Base-by-base conservation (phyloP, 2,888 invertebrate species). In the Eumerus sabulonum region DNA sequence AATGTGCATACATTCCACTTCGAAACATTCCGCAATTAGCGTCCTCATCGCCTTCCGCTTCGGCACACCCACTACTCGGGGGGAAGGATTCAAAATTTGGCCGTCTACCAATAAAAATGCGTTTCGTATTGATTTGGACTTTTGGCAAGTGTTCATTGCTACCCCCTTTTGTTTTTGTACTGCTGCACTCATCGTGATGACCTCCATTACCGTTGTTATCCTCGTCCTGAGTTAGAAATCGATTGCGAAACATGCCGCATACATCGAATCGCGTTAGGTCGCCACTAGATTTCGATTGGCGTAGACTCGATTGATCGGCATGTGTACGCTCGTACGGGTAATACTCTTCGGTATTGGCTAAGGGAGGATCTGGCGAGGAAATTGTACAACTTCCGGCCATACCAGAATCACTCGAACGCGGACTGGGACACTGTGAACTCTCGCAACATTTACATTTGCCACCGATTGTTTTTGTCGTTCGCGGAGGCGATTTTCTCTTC, bases 1-100 rank as follows among this genome's bases (percentile, higher is more conserved):
- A 96, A 90, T 96, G 96, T 82, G 95, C 96, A 89, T 96, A 96
- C 89, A 96, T 91, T 85, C 95, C 95, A 53, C 95, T 95, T 74
- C 93, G 94, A 89, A 93, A 96, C 86, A 93, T 82, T 79, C 82
- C 82, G 14, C 62, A 66, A 51, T 67, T 76, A 5, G 17, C 53
- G 45, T 82, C 79, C 27, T 85, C 45, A 2, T 67, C 50, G 36
- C 40, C 40, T 5, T 48, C 63, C 7, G 81, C 82, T 0, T 67
- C 70, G 53, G 79, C 64, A 18, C 51, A 51, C 1, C 56, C 51
- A 38, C 59, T 57, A 47, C 48, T 63, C 35, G 76, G 42, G 1
- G 82, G 60, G 54, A 76, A 77, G 9, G 70, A 56, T 56, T 74
- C 74, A 19, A 64, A 60, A 47, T 54, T 64, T 74, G 44, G 72